A percentile compares a stretch with the other conserved stretches of the same genome.
Evolutionary conservation across 2,888 invertebrate genomes (phyloP).

Genomic region (Oxyscelio sp.): DNA sequence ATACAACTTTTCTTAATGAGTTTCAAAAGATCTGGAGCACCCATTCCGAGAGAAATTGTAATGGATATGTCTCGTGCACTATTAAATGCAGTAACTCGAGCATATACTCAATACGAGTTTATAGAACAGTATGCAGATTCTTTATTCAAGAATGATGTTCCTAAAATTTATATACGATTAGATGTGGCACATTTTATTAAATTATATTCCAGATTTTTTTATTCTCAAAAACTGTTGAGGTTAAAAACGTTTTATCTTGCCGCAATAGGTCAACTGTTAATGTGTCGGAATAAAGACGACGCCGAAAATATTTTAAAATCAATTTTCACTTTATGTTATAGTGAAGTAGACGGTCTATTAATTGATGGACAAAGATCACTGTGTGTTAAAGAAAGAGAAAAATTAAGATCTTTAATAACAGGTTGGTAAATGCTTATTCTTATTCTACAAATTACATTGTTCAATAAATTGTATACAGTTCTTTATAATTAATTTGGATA

Average conservation of each 20-base stretch:
- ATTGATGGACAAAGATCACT: background rate
- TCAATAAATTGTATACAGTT: too few relatives aligned
- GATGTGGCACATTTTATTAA: slow-evolving; percentile 71
- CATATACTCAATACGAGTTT: slow-evolving; percentile 34
- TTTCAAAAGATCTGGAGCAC: too few relatives aligned
- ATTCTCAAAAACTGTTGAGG: background rate
- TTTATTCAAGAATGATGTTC: slow-evolving; percentile 5
- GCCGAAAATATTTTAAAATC: background rate
- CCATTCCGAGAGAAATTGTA: too few relatives aligned
- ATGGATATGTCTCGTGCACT: slow-evolving; percentile 58
- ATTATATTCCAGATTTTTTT: slow-evolving; percentile 12
- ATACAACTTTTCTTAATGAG: too few relatives aligned
- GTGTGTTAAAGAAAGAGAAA: background rate
- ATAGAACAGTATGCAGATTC: slow-evolving; percentile 65
- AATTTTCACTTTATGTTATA: slow-evolving; percentile 2
- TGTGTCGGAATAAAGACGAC: background rate
- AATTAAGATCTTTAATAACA: slow-evolving; percentile 5
- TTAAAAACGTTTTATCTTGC: background rate
- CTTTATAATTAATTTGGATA: too few relatives aligned
- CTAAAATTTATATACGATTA: slow-evolving; percentile 70
- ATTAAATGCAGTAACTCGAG: slow-evolving; percentile 44
- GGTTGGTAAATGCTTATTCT: background rate
- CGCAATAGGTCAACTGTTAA: background rate
- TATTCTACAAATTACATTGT: too few relatives aligned
- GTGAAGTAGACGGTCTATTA: background rate